These are phyloP conservation scores for Spatula clypeata DNA, from an alignment of 2,797 vertebrate genomes.

Conservation along the genomic window DNA sequence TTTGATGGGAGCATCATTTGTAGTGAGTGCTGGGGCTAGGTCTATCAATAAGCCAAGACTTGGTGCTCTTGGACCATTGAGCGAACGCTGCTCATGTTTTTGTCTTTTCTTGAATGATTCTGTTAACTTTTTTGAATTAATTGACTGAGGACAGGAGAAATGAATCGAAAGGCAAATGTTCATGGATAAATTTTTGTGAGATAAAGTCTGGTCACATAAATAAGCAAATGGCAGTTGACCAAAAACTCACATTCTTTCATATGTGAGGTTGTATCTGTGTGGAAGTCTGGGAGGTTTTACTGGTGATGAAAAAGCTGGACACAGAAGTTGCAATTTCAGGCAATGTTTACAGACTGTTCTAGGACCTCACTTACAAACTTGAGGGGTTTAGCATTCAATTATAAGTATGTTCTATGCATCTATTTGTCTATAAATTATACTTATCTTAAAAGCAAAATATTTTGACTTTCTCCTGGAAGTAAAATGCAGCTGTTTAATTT, in stretches of 20 bases:
- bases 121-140: conserved; percentile 13
- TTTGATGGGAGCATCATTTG: not conserved
- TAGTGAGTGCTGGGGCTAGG: not conserved
- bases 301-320: not conserved
- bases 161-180: not conserved
- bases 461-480: not conserved
- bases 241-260: not conserved
- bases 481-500: not conserved
- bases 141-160: not conserved
- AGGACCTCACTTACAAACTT: not conserved
- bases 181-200: not conserved
- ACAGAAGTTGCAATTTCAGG: not conserved
- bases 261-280: not conserved
- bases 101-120: not conserved
- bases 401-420: not conserved
- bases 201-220: not conserved
- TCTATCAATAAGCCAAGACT: not conserved
- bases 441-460: not conserved
- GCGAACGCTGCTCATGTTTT: rapidly evolving
- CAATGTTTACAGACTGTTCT: not conserved
- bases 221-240: not conserved
- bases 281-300: not conserved
- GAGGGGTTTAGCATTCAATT: not conserved
- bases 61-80: not conserved
- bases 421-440: not conserved